phyloP scores from a whole-genome alignment of 2,113 vertebrate genomes.

The Rhinoptilus africanus region DNA sequence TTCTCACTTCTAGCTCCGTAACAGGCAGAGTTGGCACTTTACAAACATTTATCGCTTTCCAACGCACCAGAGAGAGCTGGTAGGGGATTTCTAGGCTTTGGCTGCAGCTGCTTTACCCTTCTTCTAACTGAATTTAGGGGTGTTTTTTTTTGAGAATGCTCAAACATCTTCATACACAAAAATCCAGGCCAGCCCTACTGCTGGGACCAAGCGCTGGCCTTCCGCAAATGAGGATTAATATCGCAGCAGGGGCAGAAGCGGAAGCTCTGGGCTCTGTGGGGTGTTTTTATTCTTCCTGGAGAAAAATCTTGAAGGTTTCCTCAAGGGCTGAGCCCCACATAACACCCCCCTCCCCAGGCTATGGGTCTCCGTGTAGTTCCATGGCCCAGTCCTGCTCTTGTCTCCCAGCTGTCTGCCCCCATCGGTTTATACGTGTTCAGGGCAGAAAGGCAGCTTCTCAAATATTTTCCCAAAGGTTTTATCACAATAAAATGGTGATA shows the following conservation, averaged over 20 bases:
- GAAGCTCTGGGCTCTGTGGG: background rate
- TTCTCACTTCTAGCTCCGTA: background rate
- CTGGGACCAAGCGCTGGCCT: background rate
- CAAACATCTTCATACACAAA: background rate
- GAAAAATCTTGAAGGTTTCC: background rate
- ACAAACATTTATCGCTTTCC: background rate
- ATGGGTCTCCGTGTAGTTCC: fast-evolving
- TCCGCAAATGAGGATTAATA: background rate
- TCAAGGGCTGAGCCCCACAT: fast-evolving
- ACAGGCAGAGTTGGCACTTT: background rate
- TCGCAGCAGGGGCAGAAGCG: background rate
- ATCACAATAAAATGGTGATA: background rate
- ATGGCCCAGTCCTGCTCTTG: background rate
- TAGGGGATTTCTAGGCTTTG: background rate
- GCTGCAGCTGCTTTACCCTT: background rate
- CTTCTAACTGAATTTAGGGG: no score
- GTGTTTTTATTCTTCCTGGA: background rate
- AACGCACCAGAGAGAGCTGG: background rate
- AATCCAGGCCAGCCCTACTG: fast-evolving
- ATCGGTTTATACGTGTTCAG: fast-evolving
- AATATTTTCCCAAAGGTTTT: background rate
- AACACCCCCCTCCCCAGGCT: background rate
- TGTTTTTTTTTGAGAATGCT: background rate
- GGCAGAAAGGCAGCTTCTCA: background rate
- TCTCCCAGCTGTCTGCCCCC: background rate